Conservation (phyloP, 2,888 invertebrate species). For the Drosophila anceps region DNA sequence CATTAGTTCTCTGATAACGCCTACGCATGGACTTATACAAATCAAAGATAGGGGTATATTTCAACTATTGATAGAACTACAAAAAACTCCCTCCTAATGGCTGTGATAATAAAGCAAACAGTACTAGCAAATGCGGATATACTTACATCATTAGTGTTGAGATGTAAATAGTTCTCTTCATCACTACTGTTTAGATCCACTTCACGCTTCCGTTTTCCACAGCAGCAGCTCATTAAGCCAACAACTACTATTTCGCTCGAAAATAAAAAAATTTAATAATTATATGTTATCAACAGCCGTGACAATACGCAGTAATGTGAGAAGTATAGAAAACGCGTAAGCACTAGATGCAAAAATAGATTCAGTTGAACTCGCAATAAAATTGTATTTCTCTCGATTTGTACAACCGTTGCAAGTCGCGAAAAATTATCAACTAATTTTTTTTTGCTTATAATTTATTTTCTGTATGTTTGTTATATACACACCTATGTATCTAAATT, state of each 20-base stretch:
- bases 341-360: background rate
- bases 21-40: conserved; percentile 1
- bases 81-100: background rate
- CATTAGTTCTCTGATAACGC: conserved; percentile 23
- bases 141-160: conserved; percentile 51
- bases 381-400: conserved; percentile 5
- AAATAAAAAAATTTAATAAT: background rate
- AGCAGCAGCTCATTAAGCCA: conserved; percentile 55
- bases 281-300: background rate
- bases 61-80: background rate
- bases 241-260: background rate
- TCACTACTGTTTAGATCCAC: conserved; percentile 17
- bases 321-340: background rate
- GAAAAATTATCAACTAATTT: conserved; percentile 51
- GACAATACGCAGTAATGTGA: background rate
- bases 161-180: conserved; percentile 28
- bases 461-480: background rate
- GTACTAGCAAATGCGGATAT: background rate
- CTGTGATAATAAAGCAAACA: background rate
- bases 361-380: background rate
- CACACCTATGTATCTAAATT: conserved; percentile 2
- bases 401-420: conserved; percentile 47
- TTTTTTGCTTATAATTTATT: conserved; percentile 27
- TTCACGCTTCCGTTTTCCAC: conserved; percentile 47
- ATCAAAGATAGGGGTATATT: background rate